These are phyloP conservation scores for Melanotaenia pygmaea DNA, from an alignment of 2,797 vertebrate genomes.

Conservation along the genomic window DNA sequence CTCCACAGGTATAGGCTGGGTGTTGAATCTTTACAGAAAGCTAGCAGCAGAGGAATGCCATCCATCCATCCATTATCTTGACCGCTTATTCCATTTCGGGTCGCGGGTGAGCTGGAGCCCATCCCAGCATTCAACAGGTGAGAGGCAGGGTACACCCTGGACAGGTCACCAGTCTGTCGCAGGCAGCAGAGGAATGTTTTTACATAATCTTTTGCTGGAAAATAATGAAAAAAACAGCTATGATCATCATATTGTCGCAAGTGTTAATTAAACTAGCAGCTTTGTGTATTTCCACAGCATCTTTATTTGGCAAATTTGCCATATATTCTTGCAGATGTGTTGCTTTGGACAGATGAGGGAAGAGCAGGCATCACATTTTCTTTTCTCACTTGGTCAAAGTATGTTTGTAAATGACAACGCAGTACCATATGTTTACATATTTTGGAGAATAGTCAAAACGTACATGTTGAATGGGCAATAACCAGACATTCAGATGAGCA, in stretches of 20 bases:
- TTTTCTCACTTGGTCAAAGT: conserved; percentile 40
- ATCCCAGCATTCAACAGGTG: too few relatives aligned
- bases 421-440: conserved; percentile 20
- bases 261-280: background rate
- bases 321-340: conserved; percentile 39
- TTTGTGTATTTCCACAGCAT: conserved; percentile 19
- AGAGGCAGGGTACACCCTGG: too few relatives aligned
- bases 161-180: too few relatives aligned
- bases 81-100: too few relatives aligned
- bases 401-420: conserved; percentile 34
- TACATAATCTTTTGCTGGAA: conserved; percentile 24
- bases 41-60: conserved; percentile 10
- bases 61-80: too few relatives aligned
- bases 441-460: conserved; percentile 23
- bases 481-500: conserved; percentile 64
- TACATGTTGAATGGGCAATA: conserved; percentile 28
- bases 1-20: conserved; percentile 25
- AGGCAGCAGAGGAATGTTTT: conserved; percentile 20
- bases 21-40: conserved; percentile 12
- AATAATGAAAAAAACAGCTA: conserved; percentile 14
- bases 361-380: conserved; percentile 33
- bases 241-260: background rate
- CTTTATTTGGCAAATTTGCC: conserved; percentile 61
- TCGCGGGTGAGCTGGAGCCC: too few relatives aligned
- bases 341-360: conserved; percentile 31